Conservation (phyloP, 2,888 invertebrate species). For the Drosophila barbarae region DNA sequence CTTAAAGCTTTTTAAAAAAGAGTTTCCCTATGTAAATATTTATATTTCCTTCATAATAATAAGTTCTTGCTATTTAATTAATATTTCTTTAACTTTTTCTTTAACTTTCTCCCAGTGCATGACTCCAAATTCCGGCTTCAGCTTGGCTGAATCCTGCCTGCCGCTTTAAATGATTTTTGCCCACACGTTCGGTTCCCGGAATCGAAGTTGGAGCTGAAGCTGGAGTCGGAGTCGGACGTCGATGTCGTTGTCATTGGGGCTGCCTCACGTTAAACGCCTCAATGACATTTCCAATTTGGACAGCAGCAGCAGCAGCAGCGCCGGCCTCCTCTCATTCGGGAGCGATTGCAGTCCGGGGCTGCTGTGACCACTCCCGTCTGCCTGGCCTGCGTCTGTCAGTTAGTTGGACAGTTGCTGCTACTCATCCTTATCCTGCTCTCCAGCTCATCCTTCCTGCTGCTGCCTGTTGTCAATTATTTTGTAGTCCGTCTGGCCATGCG, state of each 20-base stretch:
- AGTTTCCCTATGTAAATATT: background rate
- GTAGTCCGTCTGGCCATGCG: constrained; percentile 50
- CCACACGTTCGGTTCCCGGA: constrained; percentile 19
- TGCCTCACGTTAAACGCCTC: constrained; percentile 69
- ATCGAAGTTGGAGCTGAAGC: constrained; percentile 21
- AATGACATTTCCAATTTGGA: constrained; percentile 74
- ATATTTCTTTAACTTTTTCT: background rate
- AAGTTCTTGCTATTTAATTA: too few relatives aligned
- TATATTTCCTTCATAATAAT: too few relatives aligned
- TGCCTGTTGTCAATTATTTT: constrained; percentile 64
- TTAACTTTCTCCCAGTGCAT: background rate
- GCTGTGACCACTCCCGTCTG: constrained; percentile 62
- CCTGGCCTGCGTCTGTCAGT: constrained; percentile 56
- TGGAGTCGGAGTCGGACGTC: constrained; percentile 13
- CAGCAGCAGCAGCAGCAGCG: constrained; percentile 15
- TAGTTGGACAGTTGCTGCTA: constrained; percentile 44
- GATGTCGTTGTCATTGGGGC: constrained; percentile 50
- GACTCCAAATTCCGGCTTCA: constrained; percentile 15
- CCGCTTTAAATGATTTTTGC: constrained; percentile 66
- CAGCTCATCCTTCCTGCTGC: background rate
- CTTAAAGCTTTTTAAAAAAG: background rate
- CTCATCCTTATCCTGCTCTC: constrained; percentile 6
- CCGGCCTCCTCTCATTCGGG: constrained; percentile 32
- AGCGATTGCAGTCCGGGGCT: constrained; percentile 35
- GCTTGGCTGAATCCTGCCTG: constrained; percentile 27